Evolutionary conservation across 2,888 invertebrate genomes (phyloP).

Genomic region (Alentia gelatinosa): DNA sequence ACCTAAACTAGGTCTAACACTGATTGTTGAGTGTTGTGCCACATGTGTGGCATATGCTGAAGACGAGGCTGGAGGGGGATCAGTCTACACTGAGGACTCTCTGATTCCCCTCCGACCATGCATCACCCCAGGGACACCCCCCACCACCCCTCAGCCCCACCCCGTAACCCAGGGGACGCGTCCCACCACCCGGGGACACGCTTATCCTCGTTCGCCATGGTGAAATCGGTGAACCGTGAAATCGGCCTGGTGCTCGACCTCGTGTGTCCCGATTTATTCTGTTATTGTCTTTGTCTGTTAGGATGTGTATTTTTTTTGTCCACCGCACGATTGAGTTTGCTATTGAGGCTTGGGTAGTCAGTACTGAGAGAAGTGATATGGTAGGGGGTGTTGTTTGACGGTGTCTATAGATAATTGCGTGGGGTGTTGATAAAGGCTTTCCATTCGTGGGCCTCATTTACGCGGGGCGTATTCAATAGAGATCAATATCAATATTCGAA

Average conservation of each 20-base stretch:
- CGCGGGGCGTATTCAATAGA: too few relatives aligned
- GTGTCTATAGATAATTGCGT: too few relatives aligned
- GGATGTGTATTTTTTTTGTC: background rate
- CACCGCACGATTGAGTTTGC: background rate
- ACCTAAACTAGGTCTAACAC: too few relatives aligned
- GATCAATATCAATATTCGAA: too few relatives aligned
- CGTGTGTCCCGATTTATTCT: background rate
- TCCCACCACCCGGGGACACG: background rate
- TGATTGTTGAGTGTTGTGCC: background rate
- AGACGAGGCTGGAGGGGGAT: background rate
- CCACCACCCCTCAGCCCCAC: background rate
- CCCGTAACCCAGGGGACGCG: background rate
- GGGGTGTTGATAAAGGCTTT: too few relatives aligned
- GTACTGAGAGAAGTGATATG: too few relatives aligned
- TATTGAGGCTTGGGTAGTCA: background rate
- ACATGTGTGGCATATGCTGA: constrained; percentile 1
- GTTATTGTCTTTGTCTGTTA: background rate
- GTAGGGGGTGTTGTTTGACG: too few relatives aligned
- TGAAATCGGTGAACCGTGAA: background rate
- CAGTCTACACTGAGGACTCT: background rate
- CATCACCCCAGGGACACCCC: background rate
- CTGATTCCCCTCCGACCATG: background rate
- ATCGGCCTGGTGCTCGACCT: background rate
- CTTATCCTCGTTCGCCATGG: background rate
- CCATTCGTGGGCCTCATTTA: too few relatives aligned